A percentile compares a stretch with the other conserved stretches of the same genome.
phyloP scores from a whole-genome alignment of 2,888 invertebrate genomes.

The Bursaphelenchus okinawaensis region DNA sequence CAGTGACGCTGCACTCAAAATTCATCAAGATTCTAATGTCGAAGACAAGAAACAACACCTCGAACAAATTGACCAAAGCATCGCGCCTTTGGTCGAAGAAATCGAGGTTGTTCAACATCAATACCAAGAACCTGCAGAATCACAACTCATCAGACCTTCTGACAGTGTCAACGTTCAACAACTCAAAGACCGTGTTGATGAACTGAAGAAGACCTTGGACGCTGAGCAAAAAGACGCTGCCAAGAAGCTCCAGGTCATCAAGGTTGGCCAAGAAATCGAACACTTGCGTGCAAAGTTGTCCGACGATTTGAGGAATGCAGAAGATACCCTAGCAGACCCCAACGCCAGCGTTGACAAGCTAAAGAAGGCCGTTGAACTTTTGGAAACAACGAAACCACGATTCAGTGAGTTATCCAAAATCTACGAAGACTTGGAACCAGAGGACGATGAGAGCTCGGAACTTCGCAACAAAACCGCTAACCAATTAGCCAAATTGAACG shows the following conservation, averaged over 20 bases:
- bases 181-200: slow-evolving; percentile 13
- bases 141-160: neutral
- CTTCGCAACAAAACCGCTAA: slow-evolving; percentile 3
- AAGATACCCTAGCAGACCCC: slow-evolving; percentile 7
- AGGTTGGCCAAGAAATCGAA: slow-evolving; percentile 10
- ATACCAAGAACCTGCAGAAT: neutral
- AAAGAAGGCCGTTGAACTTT: neutral
- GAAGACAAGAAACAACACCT: slow-evolving; percentile 5
- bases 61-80: slow-evolving; percentile 7
- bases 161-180: neutral
- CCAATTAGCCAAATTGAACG: slow-evolving; percentile 10
- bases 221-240: slow-evolving; percentile 9
- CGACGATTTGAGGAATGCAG: slow-evolving; percentile 14
- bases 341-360: slow-evolving; percentile 13
- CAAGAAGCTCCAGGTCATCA: slow-evolving; percentile 13
- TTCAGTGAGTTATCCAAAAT: neutral
- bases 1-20: slow-evolving; percentile 21
- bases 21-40: slow-evolving; percentile 13
- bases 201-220: slow-evolving; percentile 18
- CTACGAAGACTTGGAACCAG: slow-evolving; percentile 2
- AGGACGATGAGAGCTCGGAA: neutral
- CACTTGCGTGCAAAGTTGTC: neutral
- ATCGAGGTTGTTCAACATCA: slow-evolving; percentile 1
- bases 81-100: slow-evolving; percentile 14
- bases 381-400: neutral